A percentile compares a stretch with the other conserved stretches of the same genome.
These are phyloP conservation scores for Phyllotreta cruciferae DNA, from an alignment of 2,888 invertebrate species.

Conservation along the genomic window DNA sequence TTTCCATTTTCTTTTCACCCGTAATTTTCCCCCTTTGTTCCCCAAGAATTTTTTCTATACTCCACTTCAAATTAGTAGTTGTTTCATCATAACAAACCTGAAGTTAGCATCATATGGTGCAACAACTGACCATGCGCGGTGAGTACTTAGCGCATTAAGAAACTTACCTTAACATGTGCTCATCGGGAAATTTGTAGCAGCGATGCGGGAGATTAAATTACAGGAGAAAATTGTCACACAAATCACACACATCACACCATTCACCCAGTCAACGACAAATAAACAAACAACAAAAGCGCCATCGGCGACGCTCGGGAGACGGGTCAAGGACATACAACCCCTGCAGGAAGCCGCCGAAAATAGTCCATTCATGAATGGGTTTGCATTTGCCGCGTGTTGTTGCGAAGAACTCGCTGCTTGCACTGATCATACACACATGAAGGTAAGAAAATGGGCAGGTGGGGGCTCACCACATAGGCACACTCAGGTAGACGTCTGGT, in stretches of 20 bases:
- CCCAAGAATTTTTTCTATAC: neutral
- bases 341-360: conserved; percentile 19
- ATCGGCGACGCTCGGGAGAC: conserved; percentile 28
- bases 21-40: conserved; percentile 1
- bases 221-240: conserved; percentile 5
- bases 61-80: neutral
- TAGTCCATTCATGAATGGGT: conserved; percentile 46
- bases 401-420: conserved; percentile 60
- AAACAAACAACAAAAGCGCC: conserved; percentile 29
- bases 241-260: conserved; percentile 21
- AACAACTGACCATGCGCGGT: neutral
- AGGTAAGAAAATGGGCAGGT: conserved; percentile 59
- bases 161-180: conserved; percentile 1
- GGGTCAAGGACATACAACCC: conserved; percentile 28
- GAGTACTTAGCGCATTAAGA: neutral
- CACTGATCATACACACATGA: conserved; percentile 61
- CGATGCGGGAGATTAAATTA: no score
- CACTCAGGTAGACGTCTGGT: conserved; percentile 57
- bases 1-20: conserved; percentile 14
- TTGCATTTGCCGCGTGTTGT: conserved; percentile 55
- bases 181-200: no score
- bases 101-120: no score
- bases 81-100: no score
- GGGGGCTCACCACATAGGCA: conserved; percentile 57
- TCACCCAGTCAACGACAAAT: conserved; percentile 24